Evolutionary conservation across 1,140 invertebrate species (phyloP), one percentile per base, ranked within the genome.

Genomic region (Argopecten irradians): DNA sequence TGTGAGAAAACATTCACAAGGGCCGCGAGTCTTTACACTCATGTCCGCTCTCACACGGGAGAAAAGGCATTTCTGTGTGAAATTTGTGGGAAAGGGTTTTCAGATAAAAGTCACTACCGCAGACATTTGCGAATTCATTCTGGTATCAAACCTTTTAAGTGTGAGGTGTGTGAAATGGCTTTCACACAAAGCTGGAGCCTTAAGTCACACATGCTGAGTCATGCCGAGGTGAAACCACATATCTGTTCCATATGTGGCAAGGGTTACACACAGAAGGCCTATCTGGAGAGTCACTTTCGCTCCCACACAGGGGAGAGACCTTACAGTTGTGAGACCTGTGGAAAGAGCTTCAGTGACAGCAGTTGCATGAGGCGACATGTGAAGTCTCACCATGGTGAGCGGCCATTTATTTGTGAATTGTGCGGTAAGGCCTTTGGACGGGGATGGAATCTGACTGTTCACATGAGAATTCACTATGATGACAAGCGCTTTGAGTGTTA

Each of bases 291-390:
- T 34, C 99, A 99, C 94, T 96, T 99, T 83, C 96, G 98, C 71
- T 99, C 98, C 0, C 98, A 99, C 95, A 98, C 98, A 0, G 98
- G 98, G 0, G 98, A 99, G 95, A 97, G 98, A 93, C 98, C 98
- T 0, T 99, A 98, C 95, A 92, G 92, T 34, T 94, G 95, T 91
- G 55, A 93, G 83, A 95, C 96, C 43, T 97, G 97, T 93, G 95
- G 96, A 86, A 97, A 97, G 92, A 96, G 96, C 13, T 97, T 97
- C 91, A 95, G 95, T 7, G 90, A 97, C 90, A 96, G 96, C 8
- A 96, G 96, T 22, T 97, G 97, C 91, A 92, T 97, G 83, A 97
- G 96, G 32, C 96, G 96, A n/a, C 96, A 97, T 91, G 95, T 96
- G n/a, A 92, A 96, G 55, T 96, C 96, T 19, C 97, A 97, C 84